Evolutionary conservation across 2,113 vertebrate species (phyloP), one percentile per base, ranked within the genome.

Genomic region (Cygnus atratus): DNA sequence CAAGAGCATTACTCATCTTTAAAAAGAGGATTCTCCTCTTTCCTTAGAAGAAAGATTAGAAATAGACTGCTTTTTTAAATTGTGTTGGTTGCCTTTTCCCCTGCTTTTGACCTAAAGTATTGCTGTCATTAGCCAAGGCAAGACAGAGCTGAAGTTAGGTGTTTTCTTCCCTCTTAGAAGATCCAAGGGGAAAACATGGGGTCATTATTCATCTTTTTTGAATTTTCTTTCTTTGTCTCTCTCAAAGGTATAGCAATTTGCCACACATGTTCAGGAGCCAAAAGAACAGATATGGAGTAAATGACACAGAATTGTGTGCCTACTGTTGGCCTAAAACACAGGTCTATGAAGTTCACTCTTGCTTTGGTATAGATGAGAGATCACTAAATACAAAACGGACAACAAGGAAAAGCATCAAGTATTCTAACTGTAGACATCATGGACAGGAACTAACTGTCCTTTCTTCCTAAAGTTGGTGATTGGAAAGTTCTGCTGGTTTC

Each of bases 81-180:
- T 75, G 18, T 20, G 28, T 28, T 63, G 33, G 25, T 72, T 84
- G 63, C 33, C 71, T 57, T 89, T 83, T 39, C 68, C 41, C 37
- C 62, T 59, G 21, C 14, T 15, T 55, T 11, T 54, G 77, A 62
- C 41, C 25, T 62, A 52, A 62, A 1, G 6, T 43, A 91, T 22
- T 74, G 33, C 41, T 88, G 41, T 43, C 73, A 94, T 44, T 18
- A 92, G 46, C 72, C 59, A 88, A 57, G 72, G 71, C 29, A 77
- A 96, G 61, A 52, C 70, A 70, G n/a, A 88, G 61, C 18, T 68
- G 28, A 91, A 58, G 37, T 90, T 48, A 44, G 93, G 48, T 76
- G 17, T 54, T 59, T 94, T 92, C 50, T 94, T 78, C 72, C 17
- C n/a, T 76, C 54, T 76, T 92, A 72, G 57, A 93, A 80, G 35